A percentile compares a stretch with the other conserved stretches of the same genome.
phyloP scores from a whole-genome alignment of 2,888 invertebrate genomes.

The Peribatodes rhomboidaria region DNA sequence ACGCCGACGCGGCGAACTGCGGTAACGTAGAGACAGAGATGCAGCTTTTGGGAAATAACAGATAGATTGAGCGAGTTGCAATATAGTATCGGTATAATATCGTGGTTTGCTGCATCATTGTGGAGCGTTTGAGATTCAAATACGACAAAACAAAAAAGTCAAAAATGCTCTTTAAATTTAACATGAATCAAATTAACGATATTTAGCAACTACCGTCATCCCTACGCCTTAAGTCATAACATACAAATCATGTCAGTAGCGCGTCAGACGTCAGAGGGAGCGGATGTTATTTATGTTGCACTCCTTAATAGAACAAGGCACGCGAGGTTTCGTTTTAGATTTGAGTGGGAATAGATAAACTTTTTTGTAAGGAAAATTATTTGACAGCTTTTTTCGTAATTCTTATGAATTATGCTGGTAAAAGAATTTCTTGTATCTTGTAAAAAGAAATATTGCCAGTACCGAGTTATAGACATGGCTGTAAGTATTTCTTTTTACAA shows the following conservation, averaged over 20 bases:
- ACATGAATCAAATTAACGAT: background rate
- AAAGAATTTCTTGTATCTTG: background rate
- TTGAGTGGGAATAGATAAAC: constrained; percentile 30
- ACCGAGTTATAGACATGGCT: too few relatives aligned
- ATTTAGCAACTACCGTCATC: background rate
- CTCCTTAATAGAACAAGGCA: constrained; percentile 22
- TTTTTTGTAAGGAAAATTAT: constrained; percentile 17
- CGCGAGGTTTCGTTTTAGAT: constrained; percentile 24
- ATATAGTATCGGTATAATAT: too few relatives aligned
- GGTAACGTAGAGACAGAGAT: too few relatives aligned
- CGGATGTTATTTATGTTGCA: constrained; percentile 27
- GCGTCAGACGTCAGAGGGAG: constrained; percentile 20
- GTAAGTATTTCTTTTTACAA: too few relatives aligned
- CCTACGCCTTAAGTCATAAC: constrained; percentile 14
- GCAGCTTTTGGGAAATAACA: too few relatives aligned
- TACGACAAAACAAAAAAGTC: too few relatives aligned
- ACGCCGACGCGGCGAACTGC: too few relatives aligned
- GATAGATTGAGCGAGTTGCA: too few relatives aligned
- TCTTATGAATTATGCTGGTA: constrained; percentile 6
- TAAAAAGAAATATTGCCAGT: background rate
- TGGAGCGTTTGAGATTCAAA: too few relatives aligned
- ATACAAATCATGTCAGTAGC: constrained; percentile 37
- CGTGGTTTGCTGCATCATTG: too few relatives aligned
- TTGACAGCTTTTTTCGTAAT: constrained; percentile 18
- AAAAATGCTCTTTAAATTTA: too few relatives aligned